A percentile compares a stretch with the other conserved stretches of the same genome.
Conservation (phyloP, 2,888 invertebrate genomes). For the Tetheella fluctuosa region DNA sequence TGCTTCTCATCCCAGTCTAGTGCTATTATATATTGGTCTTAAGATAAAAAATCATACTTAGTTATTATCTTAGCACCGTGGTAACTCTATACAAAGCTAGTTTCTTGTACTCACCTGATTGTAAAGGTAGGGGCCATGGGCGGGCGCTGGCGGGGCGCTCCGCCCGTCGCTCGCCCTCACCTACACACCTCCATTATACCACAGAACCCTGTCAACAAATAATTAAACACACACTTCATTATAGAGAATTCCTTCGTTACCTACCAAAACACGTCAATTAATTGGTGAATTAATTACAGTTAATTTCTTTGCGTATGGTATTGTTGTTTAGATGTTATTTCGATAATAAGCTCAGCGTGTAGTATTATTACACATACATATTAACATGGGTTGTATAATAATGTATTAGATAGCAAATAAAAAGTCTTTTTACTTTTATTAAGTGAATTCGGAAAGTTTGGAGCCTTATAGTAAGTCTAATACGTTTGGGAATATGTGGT, state of each 20-base stretch:
- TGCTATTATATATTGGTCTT: too few relatives aligned
- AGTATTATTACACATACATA: too few relatives aligned
- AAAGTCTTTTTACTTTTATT: too few relatives aligned
- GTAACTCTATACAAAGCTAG: too few relatives aligned
- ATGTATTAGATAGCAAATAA: too few relatives aligned
- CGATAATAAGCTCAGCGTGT: too few relatives aligned
- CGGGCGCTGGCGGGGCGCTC: slow-evolving; percentile 75
- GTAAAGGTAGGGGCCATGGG: slow-evolving; percentile 74
- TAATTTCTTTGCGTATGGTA: not conserved
- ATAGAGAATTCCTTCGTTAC: slow-evolving; percentile 4
- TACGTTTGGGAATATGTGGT: not conserved
- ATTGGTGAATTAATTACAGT: not conserved
- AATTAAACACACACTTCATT: slow-evolving; percentile 29
- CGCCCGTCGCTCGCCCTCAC: slow-evolving; percentile 81
- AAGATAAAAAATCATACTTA: too few relatives aligned
- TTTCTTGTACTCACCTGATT: slow-evolving; percentile 55
- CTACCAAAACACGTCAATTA: not conserved
- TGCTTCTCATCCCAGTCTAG: too few relatives aligned
- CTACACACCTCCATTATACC: slow-evolving; percentile 68
- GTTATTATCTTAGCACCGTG: too few relatives aligned
- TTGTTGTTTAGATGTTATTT: too few relatives aligned
- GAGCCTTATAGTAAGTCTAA: not conserved
- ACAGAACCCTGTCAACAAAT: slow-evolving; percentile 58
- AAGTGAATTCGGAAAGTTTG: not conserved
- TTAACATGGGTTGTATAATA: too few relatives aligned